A percentile compares a stretch with the other conserved stretches of the same genome.
phyloP scores from a whole-genome alignment of 23 tunicate species.

The Styela plicata region DNA sequence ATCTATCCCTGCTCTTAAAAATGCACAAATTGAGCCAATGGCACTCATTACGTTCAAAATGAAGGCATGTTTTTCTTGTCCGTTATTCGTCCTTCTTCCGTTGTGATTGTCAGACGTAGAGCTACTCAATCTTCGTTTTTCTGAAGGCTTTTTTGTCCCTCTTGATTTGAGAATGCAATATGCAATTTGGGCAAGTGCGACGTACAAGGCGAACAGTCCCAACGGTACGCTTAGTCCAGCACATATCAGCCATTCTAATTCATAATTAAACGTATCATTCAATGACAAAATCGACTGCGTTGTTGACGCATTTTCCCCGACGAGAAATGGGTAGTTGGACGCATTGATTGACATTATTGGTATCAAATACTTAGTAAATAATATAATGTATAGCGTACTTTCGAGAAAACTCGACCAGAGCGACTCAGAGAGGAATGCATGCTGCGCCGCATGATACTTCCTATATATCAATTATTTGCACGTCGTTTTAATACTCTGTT shows the following conservation, averaged over 20 bases:
- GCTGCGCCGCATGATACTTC: too few relatives aligned
- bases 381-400: too few relatives aligned
- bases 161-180: not conserved
- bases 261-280: not conserved
- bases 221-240: not conserved
- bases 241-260: constrained; percentile 3
- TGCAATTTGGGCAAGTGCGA: not conserved
- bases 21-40: constrained; percentile 5
- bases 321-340: too few relatives aligned
- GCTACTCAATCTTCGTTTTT: not conserved
- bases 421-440: too few relatives aligned
- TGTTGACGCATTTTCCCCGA: too few relatives aligned
- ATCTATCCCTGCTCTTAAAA: constrained; percentile 7
- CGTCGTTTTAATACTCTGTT: too few relatives aligned
- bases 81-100: not conserved
- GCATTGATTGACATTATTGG: too few relatives aligned
- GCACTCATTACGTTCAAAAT: not conserved
- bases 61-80: not conserved
- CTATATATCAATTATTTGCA: too few relatives aligned
- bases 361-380: too few relatives aligned
- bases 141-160: not conserved
- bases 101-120: not conserved
- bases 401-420: too few relatives aligned
- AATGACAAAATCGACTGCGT: too few relatives aligned
- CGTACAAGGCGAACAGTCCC: not conserved